Conservation (phyloP, 2,888 invertebrate genomes). For the Glyphotaelius pellucidus region DNA sequence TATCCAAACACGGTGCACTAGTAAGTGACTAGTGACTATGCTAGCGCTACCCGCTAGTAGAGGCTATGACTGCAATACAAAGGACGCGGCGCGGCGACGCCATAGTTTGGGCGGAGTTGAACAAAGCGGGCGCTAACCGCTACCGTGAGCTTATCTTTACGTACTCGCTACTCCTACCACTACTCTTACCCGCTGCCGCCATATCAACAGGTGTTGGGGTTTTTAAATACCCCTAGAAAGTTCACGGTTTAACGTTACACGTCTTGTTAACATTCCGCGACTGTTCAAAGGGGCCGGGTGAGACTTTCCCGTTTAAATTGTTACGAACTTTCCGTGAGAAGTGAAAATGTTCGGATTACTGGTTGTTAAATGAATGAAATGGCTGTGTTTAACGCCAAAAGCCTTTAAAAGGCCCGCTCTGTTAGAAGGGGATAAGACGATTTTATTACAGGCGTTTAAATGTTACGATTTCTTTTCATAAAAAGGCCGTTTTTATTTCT, state of each 20-base stretch:
- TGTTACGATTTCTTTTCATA: slow-evolving; percentile 28
- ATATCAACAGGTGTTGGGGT: slow-evolving; percentile 49
- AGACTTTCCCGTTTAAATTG: slow-evolving; percentile 36
- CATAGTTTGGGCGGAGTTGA: slow-evolving; percentile 11
- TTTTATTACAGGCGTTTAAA: slow-evolving; percentile 24
- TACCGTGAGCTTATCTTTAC: not conserved
- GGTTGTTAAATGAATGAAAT: slow-evolving; percentile 29
- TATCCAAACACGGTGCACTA: slow-evolving; percentile 16
- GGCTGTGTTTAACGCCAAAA: slow-evolving; percentile 39
- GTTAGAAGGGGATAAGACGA: slow-evolving; percentile 21
- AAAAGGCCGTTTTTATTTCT: slow-evolving; percentile 26
- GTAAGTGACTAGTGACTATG: not conserved
- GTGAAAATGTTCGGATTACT: slow-evolving; percentile 35
- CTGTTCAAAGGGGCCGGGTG: slow-evolving; percentile 15
- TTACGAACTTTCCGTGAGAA: slow-evolving; percentile 20
- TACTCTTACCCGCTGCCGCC: not conserved
- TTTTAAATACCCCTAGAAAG: slow-evolving; percentile 46
- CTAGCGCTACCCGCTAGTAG: not conserved
- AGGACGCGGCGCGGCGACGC: not conserved
- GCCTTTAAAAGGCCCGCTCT: slow-evolving; percentile 3
- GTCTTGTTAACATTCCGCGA: slow-evolving; percentile 46
- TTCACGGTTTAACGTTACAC: slow-evolving; percentile 35
- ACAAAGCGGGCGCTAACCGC: slow-evolving; percentile 10
- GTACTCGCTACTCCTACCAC: not conserved
- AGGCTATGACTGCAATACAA: not conserved